phyloP scores from a whole-genome alignment of 2,113 vertebrate genomes.

The Oplegnathus fasciatus region DNA sequence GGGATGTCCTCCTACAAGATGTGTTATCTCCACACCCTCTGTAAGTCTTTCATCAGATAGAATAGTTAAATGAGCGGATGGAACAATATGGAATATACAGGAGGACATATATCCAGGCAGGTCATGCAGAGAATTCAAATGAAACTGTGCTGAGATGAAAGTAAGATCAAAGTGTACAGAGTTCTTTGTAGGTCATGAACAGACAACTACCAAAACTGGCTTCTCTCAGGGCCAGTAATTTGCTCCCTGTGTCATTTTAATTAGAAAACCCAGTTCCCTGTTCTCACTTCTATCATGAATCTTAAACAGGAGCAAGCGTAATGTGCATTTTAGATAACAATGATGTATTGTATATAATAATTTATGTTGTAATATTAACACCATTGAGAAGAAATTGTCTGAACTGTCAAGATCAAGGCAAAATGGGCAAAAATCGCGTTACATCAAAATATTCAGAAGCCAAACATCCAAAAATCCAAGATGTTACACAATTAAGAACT shows the following conservation, averaged over 20 bases:
- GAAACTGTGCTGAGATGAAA: neutral
- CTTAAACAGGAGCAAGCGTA: neutral
- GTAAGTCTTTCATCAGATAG: neutral
- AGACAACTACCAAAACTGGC: neutral
- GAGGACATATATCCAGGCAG: neutral
- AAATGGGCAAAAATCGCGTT: too few relatives aligned
- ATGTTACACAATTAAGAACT: too few relatives aligned
- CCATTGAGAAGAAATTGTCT: neutral
- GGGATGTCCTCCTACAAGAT: slow-evolving; percentile 19
- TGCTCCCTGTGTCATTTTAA: neutral
- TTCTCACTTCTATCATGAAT: neutral
- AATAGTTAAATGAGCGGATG: neutral
- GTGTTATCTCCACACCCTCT: neutral
- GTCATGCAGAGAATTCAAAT: neutral
- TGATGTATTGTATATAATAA: neutral
- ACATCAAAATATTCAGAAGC: too few relatives aligned
- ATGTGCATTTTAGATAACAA: neutral
- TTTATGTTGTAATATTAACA: neutral
- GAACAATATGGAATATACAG: neutral
- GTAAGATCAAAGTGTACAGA: neutral
- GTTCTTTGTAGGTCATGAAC: neutral
- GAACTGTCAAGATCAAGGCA: neutral
- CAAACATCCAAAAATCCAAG: too few relatives aligned
- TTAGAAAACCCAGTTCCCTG: neutral
- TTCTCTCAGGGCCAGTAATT: neutral